A percentile compares a stretch with the other conserved stretches of the same genome.
Evolutionary conservation across 2,113 vertebrate species (phyloP).

Genomic region (Otolemur garnettii): DNA sequence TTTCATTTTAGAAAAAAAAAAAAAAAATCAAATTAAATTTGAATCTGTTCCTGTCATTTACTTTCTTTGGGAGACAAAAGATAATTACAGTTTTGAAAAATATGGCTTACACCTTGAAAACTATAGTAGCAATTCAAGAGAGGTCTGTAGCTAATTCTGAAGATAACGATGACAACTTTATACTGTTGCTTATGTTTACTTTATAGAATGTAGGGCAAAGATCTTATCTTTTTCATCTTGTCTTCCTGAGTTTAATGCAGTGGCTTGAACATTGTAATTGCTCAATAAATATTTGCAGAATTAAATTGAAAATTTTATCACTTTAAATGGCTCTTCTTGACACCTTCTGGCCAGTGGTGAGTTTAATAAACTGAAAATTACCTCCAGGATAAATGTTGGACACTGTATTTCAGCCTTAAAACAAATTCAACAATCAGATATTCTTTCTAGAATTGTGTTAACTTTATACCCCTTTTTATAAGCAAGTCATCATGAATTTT

Average conservation of each 20-base stretch:
- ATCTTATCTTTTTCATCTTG: slow-evolving; percentile 1
- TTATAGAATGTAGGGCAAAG: background rate
- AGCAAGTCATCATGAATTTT: background rate
- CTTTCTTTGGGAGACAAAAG: background rate
- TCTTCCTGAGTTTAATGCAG: background rate
- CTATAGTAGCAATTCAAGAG: background rate
- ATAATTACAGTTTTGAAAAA: slow-evolving; percentile 28
- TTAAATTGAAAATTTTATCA: slow-evolving; percentile 63
- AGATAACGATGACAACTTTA: background rate
- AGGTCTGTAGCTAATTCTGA: background rate
- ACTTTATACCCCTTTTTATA: background rate
- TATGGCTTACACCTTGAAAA: background rate
- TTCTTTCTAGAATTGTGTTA: background rate
- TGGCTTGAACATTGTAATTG: slow-evolving; percentile 1
- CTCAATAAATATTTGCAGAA: slow-evolving; percentile 53
- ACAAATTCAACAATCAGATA: background rate
- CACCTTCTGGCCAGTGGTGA: background rate
- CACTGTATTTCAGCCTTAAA: background rate
- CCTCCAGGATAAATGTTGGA: background rate
- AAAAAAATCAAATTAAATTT: background rate
- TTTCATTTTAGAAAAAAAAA: background rate
- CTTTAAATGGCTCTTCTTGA: slow-evolving; percentile 40
- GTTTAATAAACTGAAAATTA: slow-evolving; percentile 55
- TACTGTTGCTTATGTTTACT: background rate
- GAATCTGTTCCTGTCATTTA: background rate